A percentile compares a stretch with the other conserved stretches of the same genome.
Conservation (phyloP, 2,113 vertebrate genomes). For the Macrotus californicus region DNA sequence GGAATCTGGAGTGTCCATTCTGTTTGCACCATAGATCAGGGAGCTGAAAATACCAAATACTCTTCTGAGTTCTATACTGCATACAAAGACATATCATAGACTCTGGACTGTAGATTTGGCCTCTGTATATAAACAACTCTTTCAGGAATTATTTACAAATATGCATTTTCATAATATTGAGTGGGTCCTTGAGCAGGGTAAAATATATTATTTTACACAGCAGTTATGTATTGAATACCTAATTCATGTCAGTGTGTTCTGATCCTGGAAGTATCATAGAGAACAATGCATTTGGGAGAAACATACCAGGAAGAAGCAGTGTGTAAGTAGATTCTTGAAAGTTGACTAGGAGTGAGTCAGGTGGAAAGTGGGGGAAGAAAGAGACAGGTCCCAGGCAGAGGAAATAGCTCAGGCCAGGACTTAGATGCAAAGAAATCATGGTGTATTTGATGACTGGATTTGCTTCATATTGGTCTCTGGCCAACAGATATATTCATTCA, state of each 20-base stretch:
- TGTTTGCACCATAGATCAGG: neutral
- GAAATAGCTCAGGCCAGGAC: neutral
- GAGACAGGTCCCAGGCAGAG: neutral
- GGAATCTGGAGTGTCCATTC: constrained; percentile 19
- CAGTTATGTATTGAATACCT: neutral
- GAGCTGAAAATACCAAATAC: neutral
- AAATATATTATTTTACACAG: neutral
- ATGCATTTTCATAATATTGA: neutral
- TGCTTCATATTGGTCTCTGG: constrained; percentile 22
- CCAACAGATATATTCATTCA: neutral
- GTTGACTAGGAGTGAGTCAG: neutral
- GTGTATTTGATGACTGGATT: neutral
- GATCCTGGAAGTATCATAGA: neutral
- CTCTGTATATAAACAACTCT: neutral
- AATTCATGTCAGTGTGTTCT: neutral
- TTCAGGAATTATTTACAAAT: neutral
- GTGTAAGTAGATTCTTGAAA: neutral
- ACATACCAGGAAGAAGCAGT: neutral
- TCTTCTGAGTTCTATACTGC: neutral
- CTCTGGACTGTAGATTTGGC: neutral
- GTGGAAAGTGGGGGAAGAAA: neutral
- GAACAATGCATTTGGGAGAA: neutral
- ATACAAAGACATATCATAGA: neutral
- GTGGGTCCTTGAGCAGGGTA: neutral
- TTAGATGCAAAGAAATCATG: neutral